phyloP scores from a whole-genome alignment of 2,113 vertebrate species.

The Microcebus lehilahytsara region DNA sequence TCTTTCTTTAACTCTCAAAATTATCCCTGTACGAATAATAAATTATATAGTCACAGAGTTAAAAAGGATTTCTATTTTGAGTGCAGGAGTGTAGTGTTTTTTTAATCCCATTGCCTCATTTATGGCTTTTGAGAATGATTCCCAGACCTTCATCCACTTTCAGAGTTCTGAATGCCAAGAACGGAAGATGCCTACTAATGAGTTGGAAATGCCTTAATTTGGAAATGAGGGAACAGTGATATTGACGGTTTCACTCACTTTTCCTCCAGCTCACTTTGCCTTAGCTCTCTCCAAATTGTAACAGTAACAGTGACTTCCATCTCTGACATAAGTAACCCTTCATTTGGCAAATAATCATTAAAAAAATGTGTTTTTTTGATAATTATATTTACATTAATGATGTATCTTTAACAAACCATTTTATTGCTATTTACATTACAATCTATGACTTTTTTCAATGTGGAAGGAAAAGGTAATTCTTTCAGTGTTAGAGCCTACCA shows the following conservation, averaged over 20 bases:
- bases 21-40: slow-evolving; percentile 27
- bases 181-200: not conserved
- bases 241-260: not conserved
- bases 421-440: slow-evolving; percentile 45
- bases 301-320: not conserved
- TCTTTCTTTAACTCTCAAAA: slow-evolving; percentile 36
- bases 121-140: not conserved
- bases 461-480: slow-evolving; percentile 24
- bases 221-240: not conserved
- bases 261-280: not conserved
- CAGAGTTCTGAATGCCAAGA: not conserved
- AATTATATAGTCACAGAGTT: slow-evolving; percentile 5
- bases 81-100: not conserved
- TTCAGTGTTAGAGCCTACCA: not conserved
- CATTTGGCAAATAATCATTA: not conserved
- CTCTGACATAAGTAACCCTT: not conserved
- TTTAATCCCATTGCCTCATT: not conserved
- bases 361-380: slow-evolving; percentile 28
- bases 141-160: not conserved
- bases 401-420: slow-evolving; percentile 1
- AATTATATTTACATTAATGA: slow-evolving; percentile 19
- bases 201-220: not conserved
- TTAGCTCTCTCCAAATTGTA: not conserved
- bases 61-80: slow-evolving; percentile 19
- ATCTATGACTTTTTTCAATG: not conserved